Conservation (phyloP, 2,797 vertebrate genomes). For the Acropternis orthonyx region DNA sequence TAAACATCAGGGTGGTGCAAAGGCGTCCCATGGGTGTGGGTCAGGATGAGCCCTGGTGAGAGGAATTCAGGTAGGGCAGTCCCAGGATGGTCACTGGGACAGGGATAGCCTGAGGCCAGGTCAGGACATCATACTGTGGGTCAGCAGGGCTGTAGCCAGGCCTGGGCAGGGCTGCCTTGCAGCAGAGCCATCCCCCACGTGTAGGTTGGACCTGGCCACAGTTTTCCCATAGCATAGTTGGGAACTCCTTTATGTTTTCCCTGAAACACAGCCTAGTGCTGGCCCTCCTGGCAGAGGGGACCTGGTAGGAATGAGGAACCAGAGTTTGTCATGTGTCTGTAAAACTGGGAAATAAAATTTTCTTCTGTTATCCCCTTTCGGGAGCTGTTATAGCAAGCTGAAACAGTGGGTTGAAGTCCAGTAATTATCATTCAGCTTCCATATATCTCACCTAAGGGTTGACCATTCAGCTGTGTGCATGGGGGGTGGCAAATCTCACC, state of each 20-base stretch:
- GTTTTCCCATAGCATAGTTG: fast-evolving
- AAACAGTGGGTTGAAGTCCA: background rate
- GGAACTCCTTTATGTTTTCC: background rate
- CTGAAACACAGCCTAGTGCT: fast-evolving
- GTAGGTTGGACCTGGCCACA: too few relatives aligned
- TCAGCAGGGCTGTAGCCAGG: too few relatives aligned
- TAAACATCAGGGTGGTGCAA: fast-evolving
- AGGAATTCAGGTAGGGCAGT: fast-evolving
- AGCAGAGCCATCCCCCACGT: background rate
- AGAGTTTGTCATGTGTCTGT: background rate
- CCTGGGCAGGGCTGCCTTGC: fast-evolving
- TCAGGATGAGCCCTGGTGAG: background rate
- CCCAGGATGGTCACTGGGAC: background rate
- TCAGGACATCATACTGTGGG: fast-evolving
- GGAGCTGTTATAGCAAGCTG: background rate
- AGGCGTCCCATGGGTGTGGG: fast-evolving
- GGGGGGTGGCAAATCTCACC: background rate
- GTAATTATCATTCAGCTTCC: background rate
- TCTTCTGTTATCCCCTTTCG: background rate
- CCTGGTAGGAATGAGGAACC: background rate
- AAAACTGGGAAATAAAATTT: background rate
- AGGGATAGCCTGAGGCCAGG: background rate
- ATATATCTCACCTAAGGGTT: background rate
- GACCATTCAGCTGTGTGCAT: fast-evolving
- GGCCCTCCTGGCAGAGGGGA: fast-evolving